A percentile compares a stretch with the other conserved stretches of the same genome.
Evolutionary conservation across 2,113 vertebrate species (phyloP).

Genomic region (Mastomys natalensis): DNA sequence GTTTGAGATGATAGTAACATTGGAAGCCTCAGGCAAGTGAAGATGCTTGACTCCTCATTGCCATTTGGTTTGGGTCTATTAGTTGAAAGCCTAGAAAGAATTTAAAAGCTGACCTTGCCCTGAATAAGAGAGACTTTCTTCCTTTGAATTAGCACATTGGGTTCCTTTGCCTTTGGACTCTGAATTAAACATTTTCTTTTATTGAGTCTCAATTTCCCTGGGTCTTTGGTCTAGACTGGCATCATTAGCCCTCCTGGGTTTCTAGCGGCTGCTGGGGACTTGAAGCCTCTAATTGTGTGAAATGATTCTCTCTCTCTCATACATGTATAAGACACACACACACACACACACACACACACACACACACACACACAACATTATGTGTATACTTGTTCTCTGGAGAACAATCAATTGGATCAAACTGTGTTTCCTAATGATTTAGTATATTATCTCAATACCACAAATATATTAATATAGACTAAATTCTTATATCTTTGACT

Average conservation of each 20-base stretch:
- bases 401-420: not conserved
- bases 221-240: not conserved
- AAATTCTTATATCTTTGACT: not conserved
- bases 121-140: not conserved
- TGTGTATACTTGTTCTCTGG: not conserved
- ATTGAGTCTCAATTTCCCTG: not conserved
- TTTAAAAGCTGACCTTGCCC: not conserved
- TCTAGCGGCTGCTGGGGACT: not conserved
- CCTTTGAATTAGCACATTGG: not conserved
- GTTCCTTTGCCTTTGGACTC: not conserved
- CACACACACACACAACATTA: not conserved
- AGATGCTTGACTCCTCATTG: not conserved
- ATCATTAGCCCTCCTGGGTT: not conserved
- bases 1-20: not conserved
- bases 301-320: not conserved
- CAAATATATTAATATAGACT: not conserved
- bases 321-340: no score
- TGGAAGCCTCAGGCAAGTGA: not conserved
- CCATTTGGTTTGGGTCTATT: not conserved
- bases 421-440: not conserved
- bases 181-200: not conserved
- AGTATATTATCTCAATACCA: not conserved
- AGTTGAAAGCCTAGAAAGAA: not conserved
- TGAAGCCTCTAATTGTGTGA: not conserved
- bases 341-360: not conserved